Base-by-base conservation (phyloP, 2,888 invertebrate species). In the Carpatolechia fugitivella region DNA sequence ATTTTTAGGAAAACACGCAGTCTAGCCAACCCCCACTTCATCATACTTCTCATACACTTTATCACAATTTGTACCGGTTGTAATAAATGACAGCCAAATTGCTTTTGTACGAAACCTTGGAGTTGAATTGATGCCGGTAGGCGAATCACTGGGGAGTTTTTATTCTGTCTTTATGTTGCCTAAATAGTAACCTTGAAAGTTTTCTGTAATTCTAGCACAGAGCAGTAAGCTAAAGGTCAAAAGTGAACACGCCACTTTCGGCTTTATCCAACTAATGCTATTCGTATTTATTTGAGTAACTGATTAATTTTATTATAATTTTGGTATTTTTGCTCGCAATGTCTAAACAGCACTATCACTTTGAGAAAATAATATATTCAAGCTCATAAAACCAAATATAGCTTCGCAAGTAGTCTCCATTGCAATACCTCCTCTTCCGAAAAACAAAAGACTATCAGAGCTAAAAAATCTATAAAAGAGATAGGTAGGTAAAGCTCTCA, bases 1-100 rank as follows among this genome's bases (percentile, higher is more conserved):
- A 24, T 24, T 4, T 6, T 24, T 3, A 3, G 13, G 29, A 59
- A 68, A 60, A 63, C 61, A 61, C 13, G 16, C 14, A 66, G 69
- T 61, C 56, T 60, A 56, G 48, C 51, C 55, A 62, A 29, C 20
- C 20, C 29, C 29, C 13, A 20, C 6, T 13, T 6, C 29, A 5
- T n/a, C n/a, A 41, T 20, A 61, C 61, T 58, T 56, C 14, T 54
- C 20, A 18, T 50, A n/a, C n/a, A 50, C 46, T 46, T 11, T 30
- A 47, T 35, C 49, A 44, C 44, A 44, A 44, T 44, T 44, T 44
- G 24, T 35, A 10, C 20, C 33, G 13, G 11, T 11, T 33, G 3
- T 48, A 20, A 52, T 40, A 52, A 40, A 33, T 44, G 16, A 35
- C 10, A 10, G 52, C 46, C 14, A 47, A 46, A 46, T 46, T 53